Conservation (phyloP, 2,888 invertebrate species). For the Ptychoptera albimana region DNA sequence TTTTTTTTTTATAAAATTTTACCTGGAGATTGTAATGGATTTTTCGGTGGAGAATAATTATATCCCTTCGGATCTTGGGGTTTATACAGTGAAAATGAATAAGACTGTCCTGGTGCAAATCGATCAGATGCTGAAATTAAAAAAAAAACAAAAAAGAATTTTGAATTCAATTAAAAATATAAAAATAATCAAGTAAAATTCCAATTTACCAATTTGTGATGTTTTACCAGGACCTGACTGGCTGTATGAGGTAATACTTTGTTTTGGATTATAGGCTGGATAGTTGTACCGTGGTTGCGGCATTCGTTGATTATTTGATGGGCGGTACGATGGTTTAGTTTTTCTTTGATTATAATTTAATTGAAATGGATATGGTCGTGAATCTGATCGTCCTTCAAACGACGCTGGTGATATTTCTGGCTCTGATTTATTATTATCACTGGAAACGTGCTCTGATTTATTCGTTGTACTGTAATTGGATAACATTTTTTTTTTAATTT, state of each 20-base stretch:
- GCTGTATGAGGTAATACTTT: background rate
- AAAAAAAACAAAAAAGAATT: too few relatives aligned
- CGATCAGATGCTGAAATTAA: conserved; percentile 20
- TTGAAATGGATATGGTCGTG: conserved; percentile 21
- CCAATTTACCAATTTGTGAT: too few relatives aligned
- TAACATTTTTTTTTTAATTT: too few relatives aligned
- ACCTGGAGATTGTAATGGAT: background rate
- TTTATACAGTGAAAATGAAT: conserved; percentile 19
- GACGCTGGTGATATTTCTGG: too few relatives aligned
- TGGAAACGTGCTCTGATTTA: too few relatives aligned
- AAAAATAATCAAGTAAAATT: too few relatives aligned
- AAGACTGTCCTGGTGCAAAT: conserved; percentile 25
- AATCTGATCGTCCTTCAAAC: conserved; percentile 3
- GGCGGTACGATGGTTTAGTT: background rate
- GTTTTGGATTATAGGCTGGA: background rate
- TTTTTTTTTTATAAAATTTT: background rate
- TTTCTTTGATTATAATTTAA: background rate
- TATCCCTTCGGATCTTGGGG: conserved; percentile 11
- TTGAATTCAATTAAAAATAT: too few relatives aligned
- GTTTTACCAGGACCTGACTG: too few relatives aligned
- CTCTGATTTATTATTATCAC: too few relatives aligned
- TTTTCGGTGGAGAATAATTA: conserved; percentile 12
- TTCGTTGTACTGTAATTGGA: too few relatives aligned
- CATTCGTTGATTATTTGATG: background rate
- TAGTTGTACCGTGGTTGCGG: background rate